Evolutionary conservation across 2,888 invertebrate genomes (phyloP).

Genomic region (Caenorhabditis angaria): DNA sequence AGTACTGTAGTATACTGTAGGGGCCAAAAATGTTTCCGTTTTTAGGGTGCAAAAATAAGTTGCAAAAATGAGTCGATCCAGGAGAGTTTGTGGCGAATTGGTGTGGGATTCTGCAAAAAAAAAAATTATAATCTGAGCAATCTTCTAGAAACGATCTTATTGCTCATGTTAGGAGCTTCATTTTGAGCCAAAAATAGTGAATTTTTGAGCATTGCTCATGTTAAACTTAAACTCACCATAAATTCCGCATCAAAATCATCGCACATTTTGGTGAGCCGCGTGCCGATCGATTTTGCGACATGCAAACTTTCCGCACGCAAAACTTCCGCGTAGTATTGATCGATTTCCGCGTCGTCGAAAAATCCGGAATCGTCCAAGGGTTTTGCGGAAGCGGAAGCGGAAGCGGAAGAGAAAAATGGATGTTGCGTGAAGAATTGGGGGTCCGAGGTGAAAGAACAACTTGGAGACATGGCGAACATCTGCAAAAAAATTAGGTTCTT

Average conservation of each 20-base stretch:
- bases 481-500: background rate
- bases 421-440: no score
- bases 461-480: background rate
- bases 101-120: background rate
- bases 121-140: no score
- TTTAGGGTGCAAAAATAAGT: background rate
- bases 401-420: background rate
- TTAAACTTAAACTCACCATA: slow-evolving; percentile 11
- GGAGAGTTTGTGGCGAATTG: background rate
- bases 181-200: no score
- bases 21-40: background rate
- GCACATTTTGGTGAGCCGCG: slow-evolving; percentile 20
- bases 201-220: background rate
- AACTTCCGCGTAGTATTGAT: background rate
- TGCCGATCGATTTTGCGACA: slow-evolving; percentile 19
- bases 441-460: no score
- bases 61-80: background rate
- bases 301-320: background rate
- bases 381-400: background rate
- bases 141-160: no score
- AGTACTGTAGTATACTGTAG: background rate
- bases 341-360: background rate
- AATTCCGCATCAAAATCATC: slow-evolving; percentile 33
- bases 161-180: no score
- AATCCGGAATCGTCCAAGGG: background rate